Conservation (phyloP, 2,888 invertebrate species). For the Ophion ellenae region DNA sequence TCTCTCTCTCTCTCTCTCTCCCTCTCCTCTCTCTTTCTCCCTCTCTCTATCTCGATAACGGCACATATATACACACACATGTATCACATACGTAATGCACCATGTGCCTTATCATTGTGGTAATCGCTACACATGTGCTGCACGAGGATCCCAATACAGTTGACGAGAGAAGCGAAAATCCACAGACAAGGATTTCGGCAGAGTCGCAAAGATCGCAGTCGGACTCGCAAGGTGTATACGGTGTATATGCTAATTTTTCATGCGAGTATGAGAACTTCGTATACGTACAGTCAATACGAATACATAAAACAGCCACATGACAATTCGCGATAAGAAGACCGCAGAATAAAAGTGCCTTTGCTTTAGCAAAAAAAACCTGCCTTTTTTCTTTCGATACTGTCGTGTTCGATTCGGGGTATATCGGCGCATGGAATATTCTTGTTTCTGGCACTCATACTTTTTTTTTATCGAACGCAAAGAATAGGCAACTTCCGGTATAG, state of each 20-base stretch:
- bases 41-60: neutral
- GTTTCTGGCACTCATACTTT: neutral
- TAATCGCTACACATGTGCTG: constrained; percentile 14
- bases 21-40: no score
- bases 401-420: neutral
- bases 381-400: constrained; percentile 5
- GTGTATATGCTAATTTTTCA: neutral
- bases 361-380: neutral
- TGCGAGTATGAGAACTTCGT: neutral
- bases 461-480: constrained; percentile 9
- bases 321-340: constrained; percentile 6
- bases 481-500: constrained; percentile 40
- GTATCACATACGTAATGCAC: neutral
- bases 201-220: neutral
- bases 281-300: constrained; percentile 1
- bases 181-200: neutral
- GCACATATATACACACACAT: neutral
- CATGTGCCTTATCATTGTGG: constrained; percentile 26
- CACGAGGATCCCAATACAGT: neutral
- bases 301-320: neutral
- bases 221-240: neutral
- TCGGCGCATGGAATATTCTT: neutral
- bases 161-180: neutral
- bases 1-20: neutral
- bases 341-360: constrained; percentile 5